Percentiles rank a stretch among this genome's conserved stretches.
Evolutionary conservation across 2,797 vertebrate species (phyloP).

Genomic region (Hypotaenidia philippensis): DNA sequence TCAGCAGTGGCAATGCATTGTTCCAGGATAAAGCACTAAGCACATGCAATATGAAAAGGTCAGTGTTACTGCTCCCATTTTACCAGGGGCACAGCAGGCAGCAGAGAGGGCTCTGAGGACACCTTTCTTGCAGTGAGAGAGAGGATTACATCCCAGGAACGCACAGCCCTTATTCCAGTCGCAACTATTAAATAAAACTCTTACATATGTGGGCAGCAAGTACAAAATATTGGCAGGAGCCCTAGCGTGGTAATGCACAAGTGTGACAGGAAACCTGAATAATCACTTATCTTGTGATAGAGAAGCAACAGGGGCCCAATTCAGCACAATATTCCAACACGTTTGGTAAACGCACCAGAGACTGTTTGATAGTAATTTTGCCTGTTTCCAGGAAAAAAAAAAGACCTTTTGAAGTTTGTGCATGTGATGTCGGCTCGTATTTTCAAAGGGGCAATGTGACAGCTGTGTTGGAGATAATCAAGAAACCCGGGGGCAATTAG

Average conservation of each 20-base stretch:
- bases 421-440: not conserved
- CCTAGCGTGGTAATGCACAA: not conserved
- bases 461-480: conserved; percentile 59
- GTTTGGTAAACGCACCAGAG: not conserved
- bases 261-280: not conserved
- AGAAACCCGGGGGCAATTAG: conserved; percentile 53
- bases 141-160: not conserved
- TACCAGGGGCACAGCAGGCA: not conserved
- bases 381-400: not conserved
- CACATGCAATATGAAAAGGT: not conserved
- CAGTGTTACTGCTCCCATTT: not conserved
- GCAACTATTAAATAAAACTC: not conserved
- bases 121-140: not conserved
- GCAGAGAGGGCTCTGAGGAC: not conserved
- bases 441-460: conserved; percentile 36
- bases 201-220: not conserved
- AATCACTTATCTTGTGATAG: not conserved
- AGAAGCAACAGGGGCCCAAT: not conserved
- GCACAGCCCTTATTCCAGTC: not conserved
- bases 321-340: not conserved
- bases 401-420: not conserved
- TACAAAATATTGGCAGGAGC: not conserved
- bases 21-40: not conserved
- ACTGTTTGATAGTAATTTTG: not conserved
- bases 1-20: not conserved